These are phyloP conservation scores for Tamias sibiricus DNA, from an alignment of 2,113 vertebrate species.

Conservation along the genomic window DNA sequence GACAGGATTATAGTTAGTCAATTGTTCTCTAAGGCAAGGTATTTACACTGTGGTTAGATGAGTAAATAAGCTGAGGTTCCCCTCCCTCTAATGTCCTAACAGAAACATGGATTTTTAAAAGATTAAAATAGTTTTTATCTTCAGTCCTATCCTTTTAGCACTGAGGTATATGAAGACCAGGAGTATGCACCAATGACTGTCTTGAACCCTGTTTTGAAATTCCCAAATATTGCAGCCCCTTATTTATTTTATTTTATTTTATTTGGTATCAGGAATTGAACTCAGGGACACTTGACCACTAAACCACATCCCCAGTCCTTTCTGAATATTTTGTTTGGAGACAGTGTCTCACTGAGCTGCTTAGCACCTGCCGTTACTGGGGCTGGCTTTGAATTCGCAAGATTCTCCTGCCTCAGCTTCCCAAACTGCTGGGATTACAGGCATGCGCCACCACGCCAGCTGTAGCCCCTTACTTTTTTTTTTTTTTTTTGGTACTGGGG, in stretches of 20 bases:
- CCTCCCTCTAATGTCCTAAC: constrained; percentile 11
- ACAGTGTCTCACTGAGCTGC: too few relatives aligned
- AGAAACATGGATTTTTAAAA: constrained; percentile 47
- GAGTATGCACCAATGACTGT: background rate
- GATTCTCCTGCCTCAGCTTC: too few relatives aligned
- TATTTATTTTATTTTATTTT: constrained; percentile 30
- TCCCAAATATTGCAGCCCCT: background rate
- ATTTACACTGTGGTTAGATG: constrained; percentile 37
- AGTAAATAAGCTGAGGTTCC: constrained; percentile 41
- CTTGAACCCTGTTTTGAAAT: constrained; percentile 19
- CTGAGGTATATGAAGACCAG: constrained; percentile 1
- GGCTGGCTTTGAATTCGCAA: too few relatives aligned
- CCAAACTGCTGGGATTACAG: too few relatives aligned
- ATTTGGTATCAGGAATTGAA: background rate
- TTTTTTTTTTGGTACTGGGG: too few relatives aligned
- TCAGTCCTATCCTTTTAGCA: background rate
- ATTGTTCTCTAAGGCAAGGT: constrained; percentile 21
- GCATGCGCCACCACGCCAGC: too few relatives aligned
- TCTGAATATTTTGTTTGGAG: too few relatives aligned
- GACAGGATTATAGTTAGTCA: background rate
- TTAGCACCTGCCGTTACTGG: too few relatives aligned
- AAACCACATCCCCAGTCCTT: too few relatives aligned
- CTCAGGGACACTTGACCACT: too few relatives aligned
- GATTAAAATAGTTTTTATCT: background rate
- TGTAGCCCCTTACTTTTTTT: too few relatives aligned